Base-by-base conservation (phyloP, 2,113 vertebrate species). In the Gymnogyps californianus region DNA sequence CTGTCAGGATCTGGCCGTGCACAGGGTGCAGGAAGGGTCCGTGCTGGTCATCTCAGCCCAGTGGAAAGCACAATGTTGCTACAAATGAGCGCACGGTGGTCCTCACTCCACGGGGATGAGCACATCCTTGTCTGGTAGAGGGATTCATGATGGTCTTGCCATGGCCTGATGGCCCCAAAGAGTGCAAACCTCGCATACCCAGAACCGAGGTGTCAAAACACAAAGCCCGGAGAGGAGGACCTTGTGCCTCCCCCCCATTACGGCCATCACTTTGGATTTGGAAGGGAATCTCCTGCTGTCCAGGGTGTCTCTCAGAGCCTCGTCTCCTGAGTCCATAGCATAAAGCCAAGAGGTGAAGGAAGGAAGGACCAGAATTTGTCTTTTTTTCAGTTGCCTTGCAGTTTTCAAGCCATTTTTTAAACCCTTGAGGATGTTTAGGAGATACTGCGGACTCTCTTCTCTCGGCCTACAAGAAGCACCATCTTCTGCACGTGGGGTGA, bases 171-270 rank as follows among this genome's bases (percentile, higher is more conserved):
- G 29, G 67, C n/a, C 34, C 34, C 26, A 6, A n/a, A 13, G 28
- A 58, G 10, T 32, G 24, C 61, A 86, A 47, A 83, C 5, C 7
- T 49, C 10, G 3, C 46, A 62, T 20, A 32, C 7, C 7, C 55
- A 52, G 65, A 58, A 51, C 15, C 7, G 38, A 87, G 32, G 26
- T 11, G 4, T 19, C 31, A n/a, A 79, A 85, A 78, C 31, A 52
- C 28, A 32, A 24, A 79, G 21, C 21, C 28, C 24, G 34, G 32
- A 46, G 34, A 25, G 3, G 4, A 16, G 25, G 13, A 46, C 6
- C 15, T 13, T 49, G 24, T 75, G 16, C 4, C 3, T 62, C 8
- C 6, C 40, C 14, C 19, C 1, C 17, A 44, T 0, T 4, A 10
- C 8, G 18, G 32, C 15, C 36, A 74, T n/a, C 65, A 22, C 13